Evolutionary conservation across 2,888 invertebrate genomes (phyloP), one percentile per base, ranked within the genome.

Genomic region (Oscheius sp.): DNA sequence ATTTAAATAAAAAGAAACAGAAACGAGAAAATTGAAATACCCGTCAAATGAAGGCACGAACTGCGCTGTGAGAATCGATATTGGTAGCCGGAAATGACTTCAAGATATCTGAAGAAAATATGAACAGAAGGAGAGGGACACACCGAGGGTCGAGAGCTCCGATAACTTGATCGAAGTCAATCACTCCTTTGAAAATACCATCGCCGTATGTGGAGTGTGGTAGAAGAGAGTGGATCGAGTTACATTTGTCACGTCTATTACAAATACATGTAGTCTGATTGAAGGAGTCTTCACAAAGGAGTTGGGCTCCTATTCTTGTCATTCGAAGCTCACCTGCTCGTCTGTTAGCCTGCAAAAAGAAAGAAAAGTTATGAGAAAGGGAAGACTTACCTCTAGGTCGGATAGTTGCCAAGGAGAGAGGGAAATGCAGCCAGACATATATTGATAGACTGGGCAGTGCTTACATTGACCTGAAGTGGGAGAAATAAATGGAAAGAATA

Each of bases 401-500:
- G 72, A 69, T 14, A 77, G 32, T 51, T 80, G 80, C 80, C 80
- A 80, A 14, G 75, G 74, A 20, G 77, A 68, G 5, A 80, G 70
- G 14, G 74, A 69, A 32, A 80, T 73, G 59, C 80, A 80, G 36
- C 80, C 80, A 1, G 77, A 74, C 75, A 78, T 75, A 71, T 75
- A 80, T 49, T 80, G 80, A 54, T 80, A 80, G 33, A 80, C 76
- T n/a, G 80, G 80, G 69, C 78, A 78, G 73, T 80, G 78, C 64
- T 80, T 80, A 68, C 78, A 80, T 73, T 80, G 80, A 30, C 78
- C 80, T 80, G 64, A 54, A 80, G 17, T 12, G n/a, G n/a, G n/a
- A 36, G 36, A 14, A 36, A 14, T 8, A 36, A n/a, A 41, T 20
- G 4, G 5, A 3, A 12, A 3, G 41, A 41, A 41, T 20, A 41